These are phyloP conservation scores for Lonchura striata DNA, from an alignment of 2,113 vertebrate species.

Conservation along the genomic window DNA sequence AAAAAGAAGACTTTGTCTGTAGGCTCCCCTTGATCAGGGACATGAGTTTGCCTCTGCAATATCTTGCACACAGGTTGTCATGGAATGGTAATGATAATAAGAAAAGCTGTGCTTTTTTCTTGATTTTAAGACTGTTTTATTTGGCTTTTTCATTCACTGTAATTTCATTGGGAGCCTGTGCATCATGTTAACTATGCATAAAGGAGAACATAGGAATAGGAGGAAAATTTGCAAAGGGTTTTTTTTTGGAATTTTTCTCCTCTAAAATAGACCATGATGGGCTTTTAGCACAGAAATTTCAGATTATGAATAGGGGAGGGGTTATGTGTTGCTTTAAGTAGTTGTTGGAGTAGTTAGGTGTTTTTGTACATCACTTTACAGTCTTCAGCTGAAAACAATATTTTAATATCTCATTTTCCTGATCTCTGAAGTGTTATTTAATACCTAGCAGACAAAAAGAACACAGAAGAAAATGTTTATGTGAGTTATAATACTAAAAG, in stretches of 20 bases:
- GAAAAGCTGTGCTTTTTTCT: background rate
- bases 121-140: background rate
- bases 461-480: background rate
- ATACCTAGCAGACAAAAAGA: background rate
- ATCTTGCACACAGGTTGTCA: background rate
- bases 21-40: background rate
- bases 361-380: background rate
- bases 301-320: background rate
- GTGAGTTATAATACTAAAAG: background rate
- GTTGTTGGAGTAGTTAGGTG: background rate
- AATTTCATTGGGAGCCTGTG: background rate
- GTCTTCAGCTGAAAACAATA: background rate
- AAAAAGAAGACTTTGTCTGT: background rate
- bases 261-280: background rate
- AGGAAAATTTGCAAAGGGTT: background rate
- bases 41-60: background rate
- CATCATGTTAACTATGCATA: background rate
- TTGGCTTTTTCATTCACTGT: background rate
- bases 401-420: background rate
- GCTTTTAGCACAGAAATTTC: background rate
- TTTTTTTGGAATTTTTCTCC: background rate
- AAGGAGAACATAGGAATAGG: background rate
- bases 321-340: background rate
- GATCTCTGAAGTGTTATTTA: background rate
- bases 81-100: background rate